Evolutionary conservation across 2,888 invertebrate species (phyloP).

Genomic region (Nymphalis urticae): DNA sequence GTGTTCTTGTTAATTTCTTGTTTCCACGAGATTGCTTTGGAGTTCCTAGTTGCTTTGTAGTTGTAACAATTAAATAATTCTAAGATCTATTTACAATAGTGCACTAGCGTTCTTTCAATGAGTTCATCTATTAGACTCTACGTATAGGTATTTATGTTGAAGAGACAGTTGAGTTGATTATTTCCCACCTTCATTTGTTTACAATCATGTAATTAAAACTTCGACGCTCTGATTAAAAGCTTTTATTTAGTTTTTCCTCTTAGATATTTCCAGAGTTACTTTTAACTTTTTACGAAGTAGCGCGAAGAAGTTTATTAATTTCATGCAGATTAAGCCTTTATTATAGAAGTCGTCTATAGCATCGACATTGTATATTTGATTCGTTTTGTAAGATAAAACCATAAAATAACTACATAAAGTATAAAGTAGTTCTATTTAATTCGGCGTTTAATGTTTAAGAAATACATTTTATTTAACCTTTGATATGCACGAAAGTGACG

Average conservation of each 20-base stretch:
- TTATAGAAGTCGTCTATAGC: neutral
- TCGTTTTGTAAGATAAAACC: no score
- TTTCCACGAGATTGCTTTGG: slow-evolving; percentile 35
- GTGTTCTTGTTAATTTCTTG: slow-evolving; percentile 38
- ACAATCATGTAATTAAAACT: slow-evolving; percentile 18
- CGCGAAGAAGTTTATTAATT: slow-evolving; percentile 1
- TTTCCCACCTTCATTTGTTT: slow-evolving; percentile 14
- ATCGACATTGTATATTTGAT: no score
- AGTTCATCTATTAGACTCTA: neutral
- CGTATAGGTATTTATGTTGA: neutral
- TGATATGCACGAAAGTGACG: neutral
- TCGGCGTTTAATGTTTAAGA: no score
- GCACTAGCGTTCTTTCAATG: neutral
- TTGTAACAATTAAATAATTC: slow-evolving; percentile 31
- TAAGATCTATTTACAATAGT: slow-evolving; percentile 24
- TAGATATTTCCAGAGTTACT: slow-evolving; percentile 1
- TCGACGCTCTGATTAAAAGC: neutral
- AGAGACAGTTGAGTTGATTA: neutral
- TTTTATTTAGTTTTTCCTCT: slow-evolving; percentile 8
- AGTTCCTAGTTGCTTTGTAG: slow-evolving; percentile 31
- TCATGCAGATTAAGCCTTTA: slow-evolving; percentile 1
- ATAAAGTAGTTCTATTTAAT: no score
- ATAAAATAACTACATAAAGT: no score
- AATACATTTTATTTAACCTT: no score
- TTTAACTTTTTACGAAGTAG: neutral